Base-by-base conservation (phyloP, 1,140 invertebrate species). In the Hirudo medicinalis region DNA sequence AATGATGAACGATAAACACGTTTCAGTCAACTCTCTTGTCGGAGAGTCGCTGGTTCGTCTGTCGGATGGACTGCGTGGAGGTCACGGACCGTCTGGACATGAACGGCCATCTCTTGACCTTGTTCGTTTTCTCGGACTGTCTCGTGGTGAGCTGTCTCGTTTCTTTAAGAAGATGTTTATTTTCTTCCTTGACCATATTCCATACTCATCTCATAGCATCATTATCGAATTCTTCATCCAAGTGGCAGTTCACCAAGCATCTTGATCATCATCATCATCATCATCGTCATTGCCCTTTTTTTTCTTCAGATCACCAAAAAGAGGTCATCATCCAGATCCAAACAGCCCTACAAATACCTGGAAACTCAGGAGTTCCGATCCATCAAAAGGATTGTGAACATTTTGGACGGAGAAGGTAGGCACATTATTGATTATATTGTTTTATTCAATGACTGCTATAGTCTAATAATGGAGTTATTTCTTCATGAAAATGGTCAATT, bases 61-160 rank as follows among this genome's bases (percentile, higher is more conserved):
- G 87, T 20, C 89, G 89, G 76, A 89, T 90, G 72, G 92, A 97
- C 78, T 91, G 94, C 9, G 88, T 89, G 67, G 91, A 96, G 81
- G 80, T 96, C 25, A 89, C 89, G 67, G 91, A 94, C 78, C 87
- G 87, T 49, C 82, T 95, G 40, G 89, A 89, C 75, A 89, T 90
- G 11, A 87, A 91, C 76, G 91, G 92, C 29, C 90, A 93, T 78
- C 87, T 88, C 75, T 84, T 97, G n/a, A 88, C 92, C 54, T 80
- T 98, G 49, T 95, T 94, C 80, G 84, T 97, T 0, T 97, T 97
- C 80, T 91, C 90, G 40, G 94, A 97, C 83, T 90, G 90, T 73
- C 86, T 97, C 76, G 92, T 95, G 84, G 90, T 95, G 78, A 49
- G 43, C 43, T 11, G 43, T 49, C 13, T 49, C 43, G 76, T 0